These are phyloP conservation scores for Colletes latitarsis DNA, from an alignment of 1,140 invertebrate genomes.

Conservation along the genomic window DNA sequence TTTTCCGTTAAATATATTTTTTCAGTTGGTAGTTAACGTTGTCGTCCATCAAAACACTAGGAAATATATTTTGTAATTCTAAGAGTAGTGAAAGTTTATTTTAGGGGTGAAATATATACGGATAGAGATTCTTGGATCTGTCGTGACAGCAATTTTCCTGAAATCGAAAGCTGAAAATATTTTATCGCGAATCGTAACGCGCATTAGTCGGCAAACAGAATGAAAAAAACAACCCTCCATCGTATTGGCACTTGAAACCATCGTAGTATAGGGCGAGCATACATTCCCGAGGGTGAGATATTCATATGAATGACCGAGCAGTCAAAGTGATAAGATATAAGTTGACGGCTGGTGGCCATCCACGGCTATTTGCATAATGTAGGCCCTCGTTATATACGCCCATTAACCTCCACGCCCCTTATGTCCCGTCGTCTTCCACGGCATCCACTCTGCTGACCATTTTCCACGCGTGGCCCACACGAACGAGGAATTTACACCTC, in stretches of 20 bases:
- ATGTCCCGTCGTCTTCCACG: conserved; percentile 40
- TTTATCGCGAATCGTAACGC: neutral
- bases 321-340: conserved; percentile 75
- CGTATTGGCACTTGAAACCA: conserved; percentile 32
- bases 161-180: neutral
- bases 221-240: neutral
- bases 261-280: conserved; percentile 27
- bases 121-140: too few relatives aligned
- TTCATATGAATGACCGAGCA: conserved; percentile 61
- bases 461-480: conserved; percentile 56
- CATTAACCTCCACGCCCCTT: conserved; percentile 70
- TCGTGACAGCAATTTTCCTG: neutral
- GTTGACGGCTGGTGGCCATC: conserved; percentile 68
- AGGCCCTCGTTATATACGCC: conserved; percentile 76
- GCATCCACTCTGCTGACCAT: conserved; percentile 46
- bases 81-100: too few relatives aligned
- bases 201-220: neutral
- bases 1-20: too few relatives aligned
- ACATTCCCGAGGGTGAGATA: conserved; percentile 63
- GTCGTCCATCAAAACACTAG: too few relatives aligned
- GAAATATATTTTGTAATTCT: too few relatives aligned
- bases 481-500: conserved; percentile 64
- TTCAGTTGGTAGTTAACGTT: too few relatives aligned
- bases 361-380: conserved; percentile 77
- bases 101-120: too few relatives aligned